Evolutionary conservation across 2,797 vertebrate genomes (phyloP).

Genomic region (Malurus leucopterus): DNA sequence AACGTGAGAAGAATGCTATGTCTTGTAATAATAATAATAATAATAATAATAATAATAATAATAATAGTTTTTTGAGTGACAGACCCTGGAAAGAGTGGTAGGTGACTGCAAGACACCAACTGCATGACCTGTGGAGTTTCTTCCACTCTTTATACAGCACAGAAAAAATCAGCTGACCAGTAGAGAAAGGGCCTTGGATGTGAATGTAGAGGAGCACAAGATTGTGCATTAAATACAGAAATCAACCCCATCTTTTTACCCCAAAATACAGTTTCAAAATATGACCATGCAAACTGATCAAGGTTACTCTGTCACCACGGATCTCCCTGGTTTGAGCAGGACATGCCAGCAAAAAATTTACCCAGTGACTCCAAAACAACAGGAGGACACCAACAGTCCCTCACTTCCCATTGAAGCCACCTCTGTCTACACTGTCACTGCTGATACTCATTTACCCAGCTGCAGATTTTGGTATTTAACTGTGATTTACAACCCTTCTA

Average conservation of each 20-base stretch:
- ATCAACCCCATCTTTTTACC: not conserved
- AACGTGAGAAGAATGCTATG: not conserved
- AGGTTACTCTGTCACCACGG: not conserved
- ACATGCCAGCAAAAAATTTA: not conserved
- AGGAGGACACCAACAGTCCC: not conserved
- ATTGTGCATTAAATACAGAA: not conserved
- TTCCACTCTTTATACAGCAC: not conserved
- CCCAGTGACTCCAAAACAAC: not conserved
- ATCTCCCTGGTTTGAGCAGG: not conserved
- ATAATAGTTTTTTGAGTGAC: not conserved
- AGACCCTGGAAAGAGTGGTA: not conserved
- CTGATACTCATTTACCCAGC: not conserved
- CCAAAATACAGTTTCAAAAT: not conserved
- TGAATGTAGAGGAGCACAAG: not conserved
- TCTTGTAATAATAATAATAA: not conserved
- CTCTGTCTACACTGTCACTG: not conserved
- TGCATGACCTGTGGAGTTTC: not conserved
- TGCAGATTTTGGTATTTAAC: not conserved
- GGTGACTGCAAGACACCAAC: not conserved
- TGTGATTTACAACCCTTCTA: not conserved
- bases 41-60: not conserved
- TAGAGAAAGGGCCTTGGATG: not conserved
- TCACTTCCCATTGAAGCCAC: not conserved
- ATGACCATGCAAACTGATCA: not conserved
- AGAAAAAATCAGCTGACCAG: not conserved